A percentile compares a stretch with the other conserved stretches of the same genome.
Evolutionary conservation across 2,797 vertebrate species (phyloP).

Genomic region (Avahi laniger): DNA sequence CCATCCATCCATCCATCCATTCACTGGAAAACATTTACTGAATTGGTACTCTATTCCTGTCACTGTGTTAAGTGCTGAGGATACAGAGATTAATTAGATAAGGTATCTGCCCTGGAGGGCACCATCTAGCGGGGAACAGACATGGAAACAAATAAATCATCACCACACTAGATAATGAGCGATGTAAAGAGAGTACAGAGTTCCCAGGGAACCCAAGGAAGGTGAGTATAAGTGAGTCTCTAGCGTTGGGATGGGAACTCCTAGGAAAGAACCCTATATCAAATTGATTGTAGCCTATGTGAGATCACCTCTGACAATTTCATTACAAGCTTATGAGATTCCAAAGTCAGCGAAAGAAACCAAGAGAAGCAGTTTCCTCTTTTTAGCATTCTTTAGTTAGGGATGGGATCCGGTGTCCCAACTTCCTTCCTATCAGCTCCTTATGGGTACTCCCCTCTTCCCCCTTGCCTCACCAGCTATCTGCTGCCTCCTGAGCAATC

Average conservation of each 20-base stretch:
- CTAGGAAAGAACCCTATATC: constrained; percentile 24
- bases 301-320: constrained; percentile 8
- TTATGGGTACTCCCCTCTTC: background rate
- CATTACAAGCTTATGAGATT: background rate
- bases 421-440: background rate
- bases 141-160: constrained; percentile 46
- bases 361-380: background rate
- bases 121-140: background rate
- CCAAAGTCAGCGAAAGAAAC: background rate
- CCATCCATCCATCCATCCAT: background rate
- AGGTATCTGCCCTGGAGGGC: background rate
- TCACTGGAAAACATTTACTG: constrained; percentile 51
- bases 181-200: background rate
- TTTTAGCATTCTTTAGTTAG: background rate
- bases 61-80: constrained; percentile 8
- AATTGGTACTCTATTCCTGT: constrained; percentile 51
- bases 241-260: background rate
- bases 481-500: background rate
- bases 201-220: background rate
- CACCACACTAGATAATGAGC: background rate
- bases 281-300: background rate
- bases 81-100: constrained; percentile 59
- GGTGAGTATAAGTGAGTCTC: background rate
- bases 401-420: background rate
- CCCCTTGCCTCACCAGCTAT: background rate